A percentile compares a stretch with the other conserved stretches of the same genome.
Conservation (phyloP, 2,113 vertebrate species). For the Eulemur macaco region DNA sequence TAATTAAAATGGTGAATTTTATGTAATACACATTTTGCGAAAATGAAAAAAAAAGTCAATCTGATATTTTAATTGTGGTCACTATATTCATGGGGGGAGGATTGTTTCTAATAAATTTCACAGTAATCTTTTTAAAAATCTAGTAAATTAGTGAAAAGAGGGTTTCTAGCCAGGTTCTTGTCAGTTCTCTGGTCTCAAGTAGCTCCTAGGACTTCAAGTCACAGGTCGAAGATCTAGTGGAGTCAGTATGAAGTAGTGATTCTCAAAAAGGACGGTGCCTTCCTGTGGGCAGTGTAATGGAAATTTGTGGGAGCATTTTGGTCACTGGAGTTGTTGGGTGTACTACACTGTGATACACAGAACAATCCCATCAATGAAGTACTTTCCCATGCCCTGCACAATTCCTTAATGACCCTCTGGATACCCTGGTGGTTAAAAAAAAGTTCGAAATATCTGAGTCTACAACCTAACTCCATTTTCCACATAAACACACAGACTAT, state of each 20-base stretch:
- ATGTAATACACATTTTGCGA: not conserved
- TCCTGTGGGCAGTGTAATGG: not conserved
- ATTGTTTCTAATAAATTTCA: not conserved
- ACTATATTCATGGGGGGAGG: not conserved
- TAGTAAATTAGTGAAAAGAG: not conserved
- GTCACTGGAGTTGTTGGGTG: too few relatives aligned
- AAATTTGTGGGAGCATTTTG: not conserved
- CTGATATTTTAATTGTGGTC: not conserved
- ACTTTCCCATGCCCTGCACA: not conserved
- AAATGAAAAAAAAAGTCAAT: not conserved
- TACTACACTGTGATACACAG: not conserved
- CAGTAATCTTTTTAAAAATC: not conserved
- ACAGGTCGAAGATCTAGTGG: not conserved
- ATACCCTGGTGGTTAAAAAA: not conserved
- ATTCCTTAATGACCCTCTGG: not conserved
- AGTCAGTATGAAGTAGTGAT: not conserved
- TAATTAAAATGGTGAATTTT: not conserved
- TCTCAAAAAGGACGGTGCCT: not conserved
- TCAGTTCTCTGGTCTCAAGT: not conserved
- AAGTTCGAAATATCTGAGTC: not conserved
- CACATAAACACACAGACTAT: not conserved
- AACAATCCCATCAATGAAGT: not conserved
- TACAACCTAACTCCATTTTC: not conserved
- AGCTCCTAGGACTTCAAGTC: not conserved
- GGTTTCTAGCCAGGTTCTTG: not conserved